These are phyloP conservation scores for Mionectes macconnelli DNA, from an alignment of 2,113 vertebrate genomes.

Conservation along the genomic window DNA sequence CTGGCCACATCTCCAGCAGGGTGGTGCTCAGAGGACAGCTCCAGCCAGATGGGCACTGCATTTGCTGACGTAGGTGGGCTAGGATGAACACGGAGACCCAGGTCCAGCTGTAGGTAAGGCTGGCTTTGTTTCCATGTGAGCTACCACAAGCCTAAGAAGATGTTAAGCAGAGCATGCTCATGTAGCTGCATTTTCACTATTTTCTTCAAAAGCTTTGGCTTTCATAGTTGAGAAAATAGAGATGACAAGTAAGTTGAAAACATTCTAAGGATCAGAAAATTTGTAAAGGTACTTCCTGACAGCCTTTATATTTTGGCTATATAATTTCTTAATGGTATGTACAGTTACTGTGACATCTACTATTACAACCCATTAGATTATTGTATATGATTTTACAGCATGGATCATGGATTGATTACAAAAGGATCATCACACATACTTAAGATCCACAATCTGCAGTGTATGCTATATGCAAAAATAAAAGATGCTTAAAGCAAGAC, in stretches of 20 bases:
- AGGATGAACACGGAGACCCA: neutral
- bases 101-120: neutral
- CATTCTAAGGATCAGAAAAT: neutral
- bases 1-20: rapidly evolving
- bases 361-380: neutral
- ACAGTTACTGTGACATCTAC: neutral
- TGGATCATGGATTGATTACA: neutral
- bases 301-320: neutral
- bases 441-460: neutral
- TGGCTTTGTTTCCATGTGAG: neutral
- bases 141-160: neutral
- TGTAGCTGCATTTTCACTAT: neutral
- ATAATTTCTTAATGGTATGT: neutral
- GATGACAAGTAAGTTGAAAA: neutral
- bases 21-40: neutral
- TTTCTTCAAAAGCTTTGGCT: neutral
- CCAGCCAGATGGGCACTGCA: neutral
- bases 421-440: neutral
- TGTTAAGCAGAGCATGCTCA: neutral
- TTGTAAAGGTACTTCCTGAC: neutral
- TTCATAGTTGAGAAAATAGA: neutral
- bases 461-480: neutral
- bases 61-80: neutral
- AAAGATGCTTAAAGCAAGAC: neutral
- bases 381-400: neutral